These are phyloP conservation scores for Poeciliopsis turrubarensis DNA, from an alignment of 2,113 vertebrate genomes.

Conservation along the genomic window DNA sequence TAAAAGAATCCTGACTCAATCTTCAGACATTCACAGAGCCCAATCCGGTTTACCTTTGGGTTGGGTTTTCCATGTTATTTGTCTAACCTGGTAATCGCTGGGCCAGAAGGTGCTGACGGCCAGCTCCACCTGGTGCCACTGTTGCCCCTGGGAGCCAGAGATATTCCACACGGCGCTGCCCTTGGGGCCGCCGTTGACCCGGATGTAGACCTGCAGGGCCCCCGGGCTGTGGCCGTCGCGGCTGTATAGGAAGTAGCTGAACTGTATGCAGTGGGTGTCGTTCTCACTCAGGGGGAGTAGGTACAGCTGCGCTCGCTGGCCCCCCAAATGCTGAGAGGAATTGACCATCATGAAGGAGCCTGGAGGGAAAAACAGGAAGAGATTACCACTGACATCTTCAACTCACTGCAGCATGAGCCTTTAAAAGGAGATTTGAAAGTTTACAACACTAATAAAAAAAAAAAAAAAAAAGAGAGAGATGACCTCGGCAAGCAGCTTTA, in stretches of 20 bases:
- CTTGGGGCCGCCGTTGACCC: slow-evolving; percentile 87
- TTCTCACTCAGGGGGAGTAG: slow-evolving; percentile 93
- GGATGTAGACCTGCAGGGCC: slow-evolving; percentile 85
- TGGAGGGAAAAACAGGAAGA: slow-evolving; percentile 44
- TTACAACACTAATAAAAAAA: background rate
- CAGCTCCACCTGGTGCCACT: slow-evolving; percentile 96
- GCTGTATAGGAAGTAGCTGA: slow-evolving; percentile 96
- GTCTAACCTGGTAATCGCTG: slow-evolving; percentile 92
- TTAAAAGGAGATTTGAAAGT: background rate
- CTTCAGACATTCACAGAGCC: background rate
- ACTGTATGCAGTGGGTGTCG: slow-evolving; percentile 97
- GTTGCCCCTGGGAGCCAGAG: slow-evolving; percentile 87
- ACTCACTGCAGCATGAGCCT: background rate
- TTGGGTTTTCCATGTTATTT: background rate
- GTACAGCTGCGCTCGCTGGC: slow-evolving; percentile 88
- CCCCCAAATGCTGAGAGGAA: slow-evolving; percentile 86
- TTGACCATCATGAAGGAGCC: slow-evolving; percentile 96
- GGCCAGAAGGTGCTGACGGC: slow-evolving; percentile 98
- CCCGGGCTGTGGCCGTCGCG: slow-evolving; percentile 92
- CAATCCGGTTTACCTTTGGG: background rate
- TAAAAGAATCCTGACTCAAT: background rate
- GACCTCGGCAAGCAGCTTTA: background rate
- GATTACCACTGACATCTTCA: background rate
- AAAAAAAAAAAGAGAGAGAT: background rate
- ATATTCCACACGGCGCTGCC: slow-evolving; percentile 92